Conservation (phyloP, 2,888 invertebrate species). For the Dynastes maya region DNA sequence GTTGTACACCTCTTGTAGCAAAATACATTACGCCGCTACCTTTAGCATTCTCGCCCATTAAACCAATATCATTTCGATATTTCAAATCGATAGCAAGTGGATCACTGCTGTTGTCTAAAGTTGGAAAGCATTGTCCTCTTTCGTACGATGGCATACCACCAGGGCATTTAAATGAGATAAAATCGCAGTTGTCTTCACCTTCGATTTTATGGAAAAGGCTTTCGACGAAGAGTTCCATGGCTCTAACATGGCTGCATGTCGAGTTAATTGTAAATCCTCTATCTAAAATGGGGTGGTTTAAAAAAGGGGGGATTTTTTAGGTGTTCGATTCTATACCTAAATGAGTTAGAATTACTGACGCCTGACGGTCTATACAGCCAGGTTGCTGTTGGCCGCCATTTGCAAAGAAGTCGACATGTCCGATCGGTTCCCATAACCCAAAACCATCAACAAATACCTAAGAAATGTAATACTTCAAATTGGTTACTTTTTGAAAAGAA, state of each 20-base stretch:
- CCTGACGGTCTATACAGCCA: conserved; percentile 74
- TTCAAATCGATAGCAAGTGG: conserved; percentile 61
- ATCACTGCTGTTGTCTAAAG: conserved; percentile 63
- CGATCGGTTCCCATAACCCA: conserved; percentile 75
- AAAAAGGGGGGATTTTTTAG: not conserved
- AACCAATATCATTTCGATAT: conserved; percentile 64
- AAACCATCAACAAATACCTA: conserved; percentile 75
- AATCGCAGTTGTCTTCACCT: conserved; percentile 68
- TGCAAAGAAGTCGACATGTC: conserved; percentile 76
- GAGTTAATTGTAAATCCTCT: conserved; percentile 70
- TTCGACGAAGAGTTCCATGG: conserved; percentile 73
- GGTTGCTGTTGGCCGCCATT: conserved; percentile 77
- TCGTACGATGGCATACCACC: conserved; percentile 71
- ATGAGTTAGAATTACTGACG: conserved; percentile 74
- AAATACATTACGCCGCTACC: conserved; percentile 74
- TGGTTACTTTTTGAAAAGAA: not conserved
- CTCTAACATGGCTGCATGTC: conserved; percentile 75
- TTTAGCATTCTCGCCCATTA: conserved; percentile 67
- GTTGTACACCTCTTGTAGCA: conserved; percentile 70
- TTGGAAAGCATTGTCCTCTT: conserved; percentile 74
- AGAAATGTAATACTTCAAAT: conserved; percentile 59
- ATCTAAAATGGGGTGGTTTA: conserved; percentile 63
- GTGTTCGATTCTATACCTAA: conserved; percentile 68
- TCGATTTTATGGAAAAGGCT: conserved; percentile 68
- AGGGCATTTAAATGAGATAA: conserved; percentile 73